phyloP scores from a whole-genome alignment of 2,113 vertebrate species.

The Hydropotes inermis region DNA sequence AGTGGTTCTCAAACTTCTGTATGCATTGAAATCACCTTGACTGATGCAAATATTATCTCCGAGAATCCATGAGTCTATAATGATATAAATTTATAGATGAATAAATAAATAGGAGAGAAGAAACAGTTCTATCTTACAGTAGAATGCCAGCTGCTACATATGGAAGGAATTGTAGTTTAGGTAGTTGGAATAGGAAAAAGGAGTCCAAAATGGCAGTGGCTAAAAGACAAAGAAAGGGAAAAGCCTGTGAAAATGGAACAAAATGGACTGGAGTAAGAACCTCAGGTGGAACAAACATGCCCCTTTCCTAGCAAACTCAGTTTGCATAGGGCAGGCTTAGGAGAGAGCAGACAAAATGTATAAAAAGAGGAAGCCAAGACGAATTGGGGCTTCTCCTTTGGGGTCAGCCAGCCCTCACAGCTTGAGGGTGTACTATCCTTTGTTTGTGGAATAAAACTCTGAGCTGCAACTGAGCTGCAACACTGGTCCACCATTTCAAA shows the following conservation, averaged over 20 bases:
- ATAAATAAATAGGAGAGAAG: background rate
- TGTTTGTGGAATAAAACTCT: background rate
- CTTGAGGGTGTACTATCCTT: background rate
- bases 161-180: background rate
- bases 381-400: background rate
- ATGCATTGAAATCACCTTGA: background rate
- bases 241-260: background rate
- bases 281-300: background rate
- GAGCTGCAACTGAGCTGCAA: background rate
- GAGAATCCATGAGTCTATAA: background rate
- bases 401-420: background rate
- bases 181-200: background rate
- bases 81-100: background rate
- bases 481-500: background rate
- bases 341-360: background rate
- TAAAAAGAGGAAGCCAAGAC: background rate
- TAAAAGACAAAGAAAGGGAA: background rate
- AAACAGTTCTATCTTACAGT: background rate
- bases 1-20: background rate
- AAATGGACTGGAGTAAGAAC: background rate
- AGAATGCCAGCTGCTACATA: background rate
- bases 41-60: background rate
- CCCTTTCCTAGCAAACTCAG: background rate
- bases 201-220: background rate
- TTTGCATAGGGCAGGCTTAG: background rate